Evolutionary conservation across 2,888 invertebrate genomes (phyloP), one percentile per base, ranked within the genome.

Genomic region (Brenthis ino): DNA sequence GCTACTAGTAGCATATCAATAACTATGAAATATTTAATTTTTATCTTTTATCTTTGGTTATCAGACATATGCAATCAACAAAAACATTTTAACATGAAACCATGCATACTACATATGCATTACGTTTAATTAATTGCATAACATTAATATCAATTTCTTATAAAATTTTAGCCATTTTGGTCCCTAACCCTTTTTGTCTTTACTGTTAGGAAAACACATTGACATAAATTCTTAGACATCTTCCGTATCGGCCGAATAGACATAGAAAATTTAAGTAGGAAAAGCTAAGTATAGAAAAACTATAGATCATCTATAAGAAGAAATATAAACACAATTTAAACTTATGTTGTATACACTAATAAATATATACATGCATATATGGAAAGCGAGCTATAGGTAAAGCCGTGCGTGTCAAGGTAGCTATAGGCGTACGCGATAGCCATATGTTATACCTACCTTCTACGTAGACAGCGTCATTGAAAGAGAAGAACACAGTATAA

Each of bases 371-470:
- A 67, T 67, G 63, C 57, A 51, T 53, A 58, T 61, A 51, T 43
- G 57, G 64, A 28, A 72, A 70, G 72, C 66, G 64, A 74, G 74
- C 72, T 60, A 73, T 28, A 65, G 53, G 50, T 65, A 16, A 83
- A 83, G 82, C 82, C 71, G 76, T 79, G 75, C 77, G 77, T 79
- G 77, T 79, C 69, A 81, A 79, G 82, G 74, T 76, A 76, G 75
- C 78, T 77, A 43, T 43, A 77, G 83, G 85, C 82, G 73, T 53
- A 58, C 24, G 67, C 68, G 79, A 76, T 77, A 76, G 69, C 75
- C 60, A 58, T 83, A 78, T 75, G 75, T 79, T 67, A 81, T 81
- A 90, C 91, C 91, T 91, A 91, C 91, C 91, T 91, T 88, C 68
- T 66, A 74, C 73, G 85, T 77, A 85, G 84, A 77, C 86, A 82